Base-by-base conservation (phyloP, 2,113 vertebrate species). In the Carollia perspicillata region DNA sequence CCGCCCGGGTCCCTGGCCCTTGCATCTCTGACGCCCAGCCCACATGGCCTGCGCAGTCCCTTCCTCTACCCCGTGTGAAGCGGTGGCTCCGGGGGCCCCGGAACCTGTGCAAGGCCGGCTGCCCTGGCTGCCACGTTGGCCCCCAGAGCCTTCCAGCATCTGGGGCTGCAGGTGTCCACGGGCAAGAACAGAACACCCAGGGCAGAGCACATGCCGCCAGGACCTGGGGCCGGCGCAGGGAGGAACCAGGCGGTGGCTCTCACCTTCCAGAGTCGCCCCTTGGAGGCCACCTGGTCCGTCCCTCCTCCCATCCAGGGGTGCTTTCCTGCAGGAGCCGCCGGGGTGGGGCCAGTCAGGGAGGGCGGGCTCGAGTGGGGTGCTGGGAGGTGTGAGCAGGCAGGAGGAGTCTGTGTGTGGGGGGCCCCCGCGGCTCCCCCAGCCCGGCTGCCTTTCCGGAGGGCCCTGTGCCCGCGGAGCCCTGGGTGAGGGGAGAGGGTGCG, bases 381-480 rank as follows among this genome's bases (percentile, higher is more conserved):
- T 98, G 26, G 99, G 99, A 0, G 99, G 99, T 0, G 99, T 99
- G 95, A 99, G 97, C 83, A 99, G 98, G 97, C 99, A 99, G 17
- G 99, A 99, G 0, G 99, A 77, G 86, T 99, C 99, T 0, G 97
- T 51, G 0, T 98, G 92, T 0, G 93, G 96, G 0, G 98, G 49
- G 2, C 95, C 90, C 49, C 97, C 98, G 42, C 97, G 98, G 78
- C 98, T 97, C 3, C 95, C 97, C 3, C 95, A 97, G 72, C 97
- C 97, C 12, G 98, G 98, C n/a, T 98, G 98, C 78, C 97, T 97
- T 11, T 77, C 94, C 1, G 3, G 47, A 0, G 0, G 95, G 8
- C 58, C 95, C 5, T 72, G 97, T n/a, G 97, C 91, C 1, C 79
- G 79, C 71, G 96, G 23, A 18, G 85, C 95, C 42, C 96, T 58